Evolutionary conservation across 2,888 invertebrate species (phyloP), one percentile per base, ranked within the genome.

Genomic region (Rotaria macrura): DNA sequence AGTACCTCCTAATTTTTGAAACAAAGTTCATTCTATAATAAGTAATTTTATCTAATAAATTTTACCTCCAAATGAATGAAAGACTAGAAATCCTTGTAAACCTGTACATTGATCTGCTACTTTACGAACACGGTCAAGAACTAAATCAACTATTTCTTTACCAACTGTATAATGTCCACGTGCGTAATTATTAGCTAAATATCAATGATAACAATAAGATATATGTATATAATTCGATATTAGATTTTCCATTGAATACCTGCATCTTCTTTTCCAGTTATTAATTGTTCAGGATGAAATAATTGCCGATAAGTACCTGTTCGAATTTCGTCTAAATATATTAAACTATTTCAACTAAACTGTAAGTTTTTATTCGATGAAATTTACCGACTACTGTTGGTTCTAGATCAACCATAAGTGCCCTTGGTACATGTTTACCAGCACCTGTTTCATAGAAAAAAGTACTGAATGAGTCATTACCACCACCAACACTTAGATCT

Each of bases 391-490:
- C 96, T 89, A 97, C 97, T 88, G 96, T 96, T 87, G 97, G 97
- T 92, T 97, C 97, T 91, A 97, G 92, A 91, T 97, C 97, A 20
- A 97, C 96, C 90, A 96, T 96, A 86, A 96, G 95, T 2, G 86
- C 85, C 74, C 86, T 34, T 29, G 86, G 86, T 2, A 86, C 85
- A 85, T 97, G 96, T 90, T 97, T 97, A 89, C 97, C 97, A 79
- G 95, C 94, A 85, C 95, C 95, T 87, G 96, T 97, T 92, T 97
- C 96, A 87, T 91, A 91, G 89, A 92, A 92, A 89, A 92, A 92
- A 47, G 92, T 97, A 89, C 96, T 96, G 93, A 96, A 97, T 87
- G 95, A 95, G 92, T 89, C 94, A 92, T 97, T 96, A 87, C 95
- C 91, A n/a, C 49, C 38, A 38, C 85, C 83, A 10, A 47, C 34